Evolutionary conservation across 2,888 invertebrate genomes (phyloP).

Genomic region (Himalopsyche kuldschensis): DNA sequence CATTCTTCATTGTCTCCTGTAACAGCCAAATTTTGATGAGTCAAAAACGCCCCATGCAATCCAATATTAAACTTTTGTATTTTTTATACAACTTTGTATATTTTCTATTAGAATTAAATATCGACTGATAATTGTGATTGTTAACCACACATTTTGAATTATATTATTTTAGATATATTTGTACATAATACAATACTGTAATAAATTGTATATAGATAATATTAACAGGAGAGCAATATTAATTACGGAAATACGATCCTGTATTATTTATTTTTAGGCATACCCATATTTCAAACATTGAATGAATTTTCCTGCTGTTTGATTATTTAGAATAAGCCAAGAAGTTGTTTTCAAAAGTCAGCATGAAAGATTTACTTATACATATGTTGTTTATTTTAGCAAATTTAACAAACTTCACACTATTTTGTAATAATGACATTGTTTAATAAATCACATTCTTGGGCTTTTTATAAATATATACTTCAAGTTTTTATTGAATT

Average conservation of each 20-base stretch:
- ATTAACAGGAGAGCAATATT: background rate
- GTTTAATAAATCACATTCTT: too few species aligned
- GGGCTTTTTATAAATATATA: too few species aligned
- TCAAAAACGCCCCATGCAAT: background rate
- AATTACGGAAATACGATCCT: background rate
- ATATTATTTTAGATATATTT: slow-evolving; percentile 8
- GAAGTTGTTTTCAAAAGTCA: too few species aligned
- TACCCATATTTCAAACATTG: background rate
- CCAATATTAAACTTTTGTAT: background rate
- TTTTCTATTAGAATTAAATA: slow-evolving; percentile 17
- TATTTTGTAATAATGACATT: too few species aligned
- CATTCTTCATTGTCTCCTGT: slow-evolving; percentile 14
- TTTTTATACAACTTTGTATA: background rate
- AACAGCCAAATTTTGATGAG: background rate
- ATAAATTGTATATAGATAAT: slow-evolving; percentile 6
- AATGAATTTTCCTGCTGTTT: background rate
- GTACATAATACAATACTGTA: background rate
- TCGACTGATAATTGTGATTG: slow-evolving; percentile 31
- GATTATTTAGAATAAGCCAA: background rate
- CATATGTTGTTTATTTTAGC: too few species aligned
- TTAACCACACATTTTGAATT: slow-evolving; percentile 21
- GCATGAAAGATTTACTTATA: too few species aligned
- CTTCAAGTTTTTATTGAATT: too few species aligned
- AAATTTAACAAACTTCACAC: too few species aligned
- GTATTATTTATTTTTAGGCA: background rate